A percentile compares a stretch with the other conserved stretches of the same genome.
Evolutionary conservation across 2,888 invertebrate species (phyloP).

Genomic region (Octonoba sinensis): DNA sequence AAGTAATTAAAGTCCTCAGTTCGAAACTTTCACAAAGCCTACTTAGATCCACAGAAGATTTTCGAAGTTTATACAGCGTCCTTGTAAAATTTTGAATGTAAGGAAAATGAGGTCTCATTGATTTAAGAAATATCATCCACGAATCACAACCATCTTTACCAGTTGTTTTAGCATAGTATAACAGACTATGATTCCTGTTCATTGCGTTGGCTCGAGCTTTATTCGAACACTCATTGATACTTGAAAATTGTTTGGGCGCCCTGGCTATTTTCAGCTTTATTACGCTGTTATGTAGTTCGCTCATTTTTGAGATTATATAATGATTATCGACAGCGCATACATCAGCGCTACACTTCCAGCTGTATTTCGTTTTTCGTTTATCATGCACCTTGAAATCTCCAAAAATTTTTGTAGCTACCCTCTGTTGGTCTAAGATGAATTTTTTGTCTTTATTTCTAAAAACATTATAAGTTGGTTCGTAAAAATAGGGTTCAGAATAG

Average conservation of each 20-base stretch:
- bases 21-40: neutral
- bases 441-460: neutral
- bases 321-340: neutral
- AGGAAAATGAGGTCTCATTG: neutral
- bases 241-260: neutral
- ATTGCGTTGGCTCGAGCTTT: neutral
- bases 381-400: neutral
- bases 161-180: neutral
- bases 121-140: neutral
- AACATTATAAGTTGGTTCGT: neutral
- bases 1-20: neutral
- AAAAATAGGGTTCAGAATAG: constrained; percentile 2
- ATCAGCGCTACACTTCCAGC: neutral
- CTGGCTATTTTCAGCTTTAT: neutral
- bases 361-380: neutral
- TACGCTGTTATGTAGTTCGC: neutral
- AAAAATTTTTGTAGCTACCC: neutral
- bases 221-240: neutral
- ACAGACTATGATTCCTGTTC: neutral
- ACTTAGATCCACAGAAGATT: neutral
- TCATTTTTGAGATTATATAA: neutral
- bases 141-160: neutral
- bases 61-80: neutral
- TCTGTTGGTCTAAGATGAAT: neutral
- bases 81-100: neutral